Conservation (phyloP, 2,113 vertebrate genomes). For the Rallus limicola region DNA sequence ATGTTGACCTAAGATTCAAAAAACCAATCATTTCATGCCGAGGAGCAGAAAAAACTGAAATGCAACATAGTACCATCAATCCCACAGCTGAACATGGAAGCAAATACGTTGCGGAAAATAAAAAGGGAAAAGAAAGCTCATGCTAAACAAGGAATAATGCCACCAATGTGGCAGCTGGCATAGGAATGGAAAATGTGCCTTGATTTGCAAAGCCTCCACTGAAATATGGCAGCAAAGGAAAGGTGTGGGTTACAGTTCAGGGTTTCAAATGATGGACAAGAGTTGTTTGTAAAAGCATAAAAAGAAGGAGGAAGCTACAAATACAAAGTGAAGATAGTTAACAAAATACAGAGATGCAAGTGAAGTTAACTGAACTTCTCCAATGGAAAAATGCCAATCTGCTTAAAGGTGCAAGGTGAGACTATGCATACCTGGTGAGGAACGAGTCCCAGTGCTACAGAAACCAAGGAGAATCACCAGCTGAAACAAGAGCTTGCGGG, state of each 20-base stretch:
- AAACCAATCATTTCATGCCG: neutral
- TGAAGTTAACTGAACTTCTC: neutral
- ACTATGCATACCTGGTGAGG: fast-evolving
- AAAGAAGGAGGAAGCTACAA: neutral
- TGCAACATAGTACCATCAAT: neutral
- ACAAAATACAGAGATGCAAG: neutral
- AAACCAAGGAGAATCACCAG: fast-evolving
- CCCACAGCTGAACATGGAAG: neutral
- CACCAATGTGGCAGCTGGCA: neutral
- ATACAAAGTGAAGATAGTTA: neutral
- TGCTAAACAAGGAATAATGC: neutral
- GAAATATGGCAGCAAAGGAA: neutral
- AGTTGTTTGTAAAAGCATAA: neutral
- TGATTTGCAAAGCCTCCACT: neutral
- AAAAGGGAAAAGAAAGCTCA: neutral
- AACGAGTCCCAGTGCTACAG: neutral
- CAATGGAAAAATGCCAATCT: neutral
- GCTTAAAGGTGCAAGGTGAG: neutral
- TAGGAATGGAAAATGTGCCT: neutral
- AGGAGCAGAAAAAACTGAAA: neutral
- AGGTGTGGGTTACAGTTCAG: neutral
- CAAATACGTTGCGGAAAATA: neutral
- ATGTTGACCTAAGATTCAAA: fast-evolving
- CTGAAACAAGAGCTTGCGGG: neutral
- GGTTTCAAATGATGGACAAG: neutral